A percentile compares a stretch with the other conserved stretches of the same genome.
These are phyloP conservation scores for Mus musculus DNA, from an alignment of 2,113 vertebrate genomes.

Conservation along the genomic window DNA sequence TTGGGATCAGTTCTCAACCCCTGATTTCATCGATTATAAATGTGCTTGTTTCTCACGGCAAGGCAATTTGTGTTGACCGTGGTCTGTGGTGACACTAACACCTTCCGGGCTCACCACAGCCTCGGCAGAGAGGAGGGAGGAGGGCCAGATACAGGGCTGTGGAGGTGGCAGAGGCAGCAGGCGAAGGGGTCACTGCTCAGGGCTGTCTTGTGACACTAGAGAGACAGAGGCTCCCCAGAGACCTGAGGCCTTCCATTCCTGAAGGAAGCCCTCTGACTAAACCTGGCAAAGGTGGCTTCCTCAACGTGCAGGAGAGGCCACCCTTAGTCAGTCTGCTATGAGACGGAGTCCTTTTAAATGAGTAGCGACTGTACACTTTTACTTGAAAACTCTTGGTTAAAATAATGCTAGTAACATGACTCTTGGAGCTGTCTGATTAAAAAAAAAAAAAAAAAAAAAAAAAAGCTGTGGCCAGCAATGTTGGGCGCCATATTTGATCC, in stretches of 20 bases:
- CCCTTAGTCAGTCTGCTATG: neutral
- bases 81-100: conserved; percentile 37
- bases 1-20: neutral
- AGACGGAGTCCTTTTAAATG: neutral
- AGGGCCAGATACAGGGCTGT: conserved; percentile 45
- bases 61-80: conserved; percentile 58
- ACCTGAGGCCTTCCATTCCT: neutral
- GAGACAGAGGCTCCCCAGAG: neutral
- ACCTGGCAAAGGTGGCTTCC: neutral
- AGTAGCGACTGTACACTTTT: neutral
- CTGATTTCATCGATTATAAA: conserved; percentile 71
- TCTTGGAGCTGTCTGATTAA: neutral
- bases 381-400: neutral
- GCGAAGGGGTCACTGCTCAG: neutral
- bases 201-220: neutral
- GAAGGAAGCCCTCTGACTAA: neutral
- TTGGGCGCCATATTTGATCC: neutral
- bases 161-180: neutral
- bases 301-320: neutral
- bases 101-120: conserved; percentile 57
- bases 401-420: neutral
- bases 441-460: no score
- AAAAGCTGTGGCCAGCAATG: neutral
- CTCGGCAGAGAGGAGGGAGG: neutral
- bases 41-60: conserved; percentile 55